Evolutionary conservation across 1,140 invertebrate genomes (phyloP).

Genomic region (Spodoptera frugiperda): DNA sequence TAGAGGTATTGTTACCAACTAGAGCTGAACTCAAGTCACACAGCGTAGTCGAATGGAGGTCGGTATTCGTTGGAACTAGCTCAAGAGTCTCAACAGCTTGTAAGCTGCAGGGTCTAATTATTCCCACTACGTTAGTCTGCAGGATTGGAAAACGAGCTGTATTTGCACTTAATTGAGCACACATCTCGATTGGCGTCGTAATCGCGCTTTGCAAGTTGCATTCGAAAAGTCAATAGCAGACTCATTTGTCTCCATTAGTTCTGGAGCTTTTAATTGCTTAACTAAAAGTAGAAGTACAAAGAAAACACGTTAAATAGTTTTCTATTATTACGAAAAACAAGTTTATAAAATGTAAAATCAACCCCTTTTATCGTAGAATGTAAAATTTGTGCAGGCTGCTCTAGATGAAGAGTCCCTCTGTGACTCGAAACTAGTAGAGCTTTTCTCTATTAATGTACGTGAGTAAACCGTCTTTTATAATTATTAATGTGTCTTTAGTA

Average conservation of each 20-base stretch:
- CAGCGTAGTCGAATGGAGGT: conserved; percentile 28
- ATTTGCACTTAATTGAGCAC: conserved; percentile 22
- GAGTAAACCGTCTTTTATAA: too few species aligned
- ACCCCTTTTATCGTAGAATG: too few species aligned
- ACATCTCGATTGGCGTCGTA: conserved; percentile 7
- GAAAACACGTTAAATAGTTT: too few species aligned
- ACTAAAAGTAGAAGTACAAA: too few species aligned
- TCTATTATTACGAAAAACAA: too few species aligned
- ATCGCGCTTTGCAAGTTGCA: conserved; percentile 8
- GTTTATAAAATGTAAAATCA: too few species aligned
- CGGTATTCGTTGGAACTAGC: conserved; percentile 26
- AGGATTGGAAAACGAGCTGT: conserved; percentile 22
- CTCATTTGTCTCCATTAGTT: conserved; percentile 12
- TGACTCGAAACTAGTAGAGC: too few species aligned
- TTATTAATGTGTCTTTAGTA: too few species aligned
- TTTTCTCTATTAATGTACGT: too few species aligned
- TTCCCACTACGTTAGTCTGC: conserved; percentile 34
- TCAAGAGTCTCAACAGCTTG: conserved; percentile 31
- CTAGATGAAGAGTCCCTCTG: too few species aligned
- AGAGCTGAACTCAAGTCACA: conserved; percentile 16
- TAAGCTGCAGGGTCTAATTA: conserved; percentile 39
- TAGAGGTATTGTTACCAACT: conserved; percentile 1
- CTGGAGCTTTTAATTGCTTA: too few species aligned
- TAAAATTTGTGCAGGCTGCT: too few species aligned
- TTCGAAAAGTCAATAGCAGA: conserved; percentile 7